Base-by-base conservation (phyloP, 2,888 invertebrate species). In the Meta bourneti region DNA sequence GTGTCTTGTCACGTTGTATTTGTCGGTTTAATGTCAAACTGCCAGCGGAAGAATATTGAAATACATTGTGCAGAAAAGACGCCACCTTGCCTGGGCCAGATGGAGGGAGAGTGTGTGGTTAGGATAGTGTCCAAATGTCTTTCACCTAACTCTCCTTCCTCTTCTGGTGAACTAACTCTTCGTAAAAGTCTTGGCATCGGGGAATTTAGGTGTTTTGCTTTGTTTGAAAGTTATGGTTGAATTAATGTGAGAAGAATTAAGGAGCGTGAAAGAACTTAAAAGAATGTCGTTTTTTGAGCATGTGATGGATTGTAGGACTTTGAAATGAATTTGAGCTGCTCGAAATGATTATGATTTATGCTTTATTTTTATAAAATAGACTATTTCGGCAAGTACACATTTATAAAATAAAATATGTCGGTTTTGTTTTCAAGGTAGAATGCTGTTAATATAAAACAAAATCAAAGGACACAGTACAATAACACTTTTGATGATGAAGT, bases 1-100 rank as follows among this genome's bases (percentile, higher is more conserved):
- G 70, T 89, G 82, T 20, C 82, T 77, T 77, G 89, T 89, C 89
- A 78, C 71, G 69, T 77, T 34, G 74, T 70, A 20, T 89, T 82
- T 82, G 89, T 87, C 87, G 87, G 79, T 79, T 79, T 87, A 74
- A 79, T 87, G 80, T 80, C 71, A 83, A 83, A 20, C 74, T 83
- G 83, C n/a, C 72, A 72, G 54, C 6, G 79, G 69, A 69, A 69
- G n/a, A 9, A 51, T n/a, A 48, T 34, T 49, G 49, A 69, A 77
- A 19, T 49, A 78, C 78, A 87, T 87, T 79, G 79, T 52, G 79
- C 52, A 54, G 87, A 83, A 83, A 51, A 71, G 79, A 87, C 72
- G 71, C 78, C 87, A 51, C 72, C 72, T 19, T 71, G 82, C 51
- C 82, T 52, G 20, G 61, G 4, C 61, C 13, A 61, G 61, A 61